Evolutionary conservation across 1,140 invertebrate species (phyloP).

Genomic region (Heliconius nattereri): DNA sequence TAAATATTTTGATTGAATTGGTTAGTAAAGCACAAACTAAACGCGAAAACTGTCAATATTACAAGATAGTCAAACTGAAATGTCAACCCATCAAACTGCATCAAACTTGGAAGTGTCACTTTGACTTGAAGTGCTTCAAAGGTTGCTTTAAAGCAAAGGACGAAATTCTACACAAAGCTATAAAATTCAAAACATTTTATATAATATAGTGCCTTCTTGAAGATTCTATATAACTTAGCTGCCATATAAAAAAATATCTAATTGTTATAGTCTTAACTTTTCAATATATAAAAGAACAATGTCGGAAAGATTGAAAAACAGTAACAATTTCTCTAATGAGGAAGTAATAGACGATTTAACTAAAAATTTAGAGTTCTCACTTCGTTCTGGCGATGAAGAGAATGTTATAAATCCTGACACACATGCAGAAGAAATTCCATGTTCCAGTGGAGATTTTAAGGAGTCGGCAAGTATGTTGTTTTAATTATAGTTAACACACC

Average conservation of each 20-base stretch:
- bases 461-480: background rate
- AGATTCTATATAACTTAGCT: background rate
- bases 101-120: background rate
- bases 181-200: background rate
- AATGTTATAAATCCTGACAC: conserved; percentile 51
- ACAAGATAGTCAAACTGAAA: background rate
- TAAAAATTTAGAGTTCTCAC: conserved; percentile 63
- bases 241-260: background rate
- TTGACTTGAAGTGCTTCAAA: background rate
- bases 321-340: conserved; percentile 62
- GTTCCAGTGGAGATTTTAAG: conserved; percentile 30
- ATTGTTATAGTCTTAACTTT: background rate
- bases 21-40: background rate
- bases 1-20: background rate
- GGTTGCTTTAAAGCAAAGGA: background rate
- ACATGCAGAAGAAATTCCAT: conserved; percentile 40
- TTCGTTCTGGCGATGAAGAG: conserved; percentile 46
- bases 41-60: background rate
- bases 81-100: background rate
- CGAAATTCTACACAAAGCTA: background rate
- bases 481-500: conserved; percentile 9
- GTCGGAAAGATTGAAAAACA: conserved; percentile 65
- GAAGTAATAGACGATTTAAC: conserved; percentile 75
- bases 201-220: background rate
- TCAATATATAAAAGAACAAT: conserved; percentile 38